Conservation (phyloP, 2,113 vertebrate species). For the Labeo rohita region DNA sequence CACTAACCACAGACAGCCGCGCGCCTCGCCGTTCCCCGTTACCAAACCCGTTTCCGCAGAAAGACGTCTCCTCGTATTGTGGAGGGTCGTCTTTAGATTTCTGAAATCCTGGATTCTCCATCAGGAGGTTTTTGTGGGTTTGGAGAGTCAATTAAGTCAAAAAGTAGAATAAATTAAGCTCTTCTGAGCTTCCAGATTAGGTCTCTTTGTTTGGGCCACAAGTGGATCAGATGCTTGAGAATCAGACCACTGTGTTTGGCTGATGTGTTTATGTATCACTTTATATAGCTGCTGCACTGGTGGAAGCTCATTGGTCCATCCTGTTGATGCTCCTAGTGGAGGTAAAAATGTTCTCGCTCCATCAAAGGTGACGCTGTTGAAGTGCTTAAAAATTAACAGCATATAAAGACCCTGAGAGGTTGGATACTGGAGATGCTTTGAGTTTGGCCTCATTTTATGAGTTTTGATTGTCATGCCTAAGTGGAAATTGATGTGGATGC, state of each 20-base stretch:
- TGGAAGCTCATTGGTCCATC: slow-evolving; percentile 70
- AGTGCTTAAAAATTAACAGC: slow-evolving; percentile 80
- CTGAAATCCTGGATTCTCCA: slow-evolving; percentile 73
- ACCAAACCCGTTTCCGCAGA: slow-evolving; percentile 75
- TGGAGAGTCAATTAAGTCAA: not conserved
- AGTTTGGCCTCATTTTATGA: not conserved
- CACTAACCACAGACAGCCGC: slow-evolving; percentile 81
- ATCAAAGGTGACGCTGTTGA: slow-evolving; percentile 60
- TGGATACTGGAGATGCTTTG: slow-evolving; percentile 64
- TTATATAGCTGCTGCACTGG: slow-evolving; percentile 38
- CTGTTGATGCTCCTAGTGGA: not conserved
- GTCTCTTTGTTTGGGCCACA: not conserved
- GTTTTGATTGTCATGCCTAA: not conserved
- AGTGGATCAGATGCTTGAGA: not conserved
- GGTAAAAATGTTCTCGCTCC: slow-evolving; percentile 73
- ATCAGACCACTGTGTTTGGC: not conserved
- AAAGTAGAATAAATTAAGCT: not conserved
- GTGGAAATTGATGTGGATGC: not conserved
- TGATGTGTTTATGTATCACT: slow-evolving; percentile 68
- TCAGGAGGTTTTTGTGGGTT: slow-evolving; percentile 40
- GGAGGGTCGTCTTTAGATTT: slow-evolving; percentile 80
- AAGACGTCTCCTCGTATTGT: slow-evolving; percentile 85
- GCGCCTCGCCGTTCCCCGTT: slow-evolving; percentile 76
- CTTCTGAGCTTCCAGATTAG: not conserved
- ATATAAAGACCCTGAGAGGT: slow-evolving; percentile 69